A percentile compares a stretch with the other conserved stretches of the same genome.
These are phyloP conservation scores for Nannospalax galili DNA, from an alignment of 2,113 vertebrate genomes.

Conservation along the genomic window DNA sequence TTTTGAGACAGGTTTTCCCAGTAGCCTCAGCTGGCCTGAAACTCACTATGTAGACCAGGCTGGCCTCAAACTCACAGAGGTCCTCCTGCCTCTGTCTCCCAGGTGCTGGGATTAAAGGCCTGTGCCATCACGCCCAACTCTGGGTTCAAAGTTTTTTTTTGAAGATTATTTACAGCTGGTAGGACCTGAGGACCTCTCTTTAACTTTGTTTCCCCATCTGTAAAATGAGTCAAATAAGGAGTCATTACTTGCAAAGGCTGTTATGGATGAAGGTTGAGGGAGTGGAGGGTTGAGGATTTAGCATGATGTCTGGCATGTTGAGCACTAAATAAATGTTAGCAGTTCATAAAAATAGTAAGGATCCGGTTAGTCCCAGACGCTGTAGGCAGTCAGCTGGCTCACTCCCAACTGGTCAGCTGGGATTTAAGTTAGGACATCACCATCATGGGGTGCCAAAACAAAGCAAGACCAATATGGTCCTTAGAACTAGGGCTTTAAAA, in stretches of 20 bases:
- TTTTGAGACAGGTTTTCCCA: too few relatives aligned
- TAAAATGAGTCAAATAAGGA: not conserved
- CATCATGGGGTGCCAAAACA: conserved; percentile 46
- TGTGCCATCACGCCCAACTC: too few relatives aligned
- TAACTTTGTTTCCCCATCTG: not conserved
- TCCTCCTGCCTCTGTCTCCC: too few relatives aligned
- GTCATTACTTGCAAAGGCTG: not conserved
- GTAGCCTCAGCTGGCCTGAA: too few relatives aligned
- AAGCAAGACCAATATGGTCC: conserved; percentile 34
- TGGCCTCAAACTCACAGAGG: too few relatives aligned
- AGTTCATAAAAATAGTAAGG: conserved; percentile 52
- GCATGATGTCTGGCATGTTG: not conserved
- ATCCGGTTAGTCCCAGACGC: not conserved
- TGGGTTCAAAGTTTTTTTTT: too few relatives aligned
- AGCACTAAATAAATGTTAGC: conserved; percentile 33
- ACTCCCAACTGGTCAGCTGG: conserved; percentile 23
- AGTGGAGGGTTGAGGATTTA: not conserved
- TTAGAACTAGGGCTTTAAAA: conserved; percentile 55
- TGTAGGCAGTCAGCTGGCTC: not conserved
- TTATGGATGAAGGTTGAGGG: not conserved
- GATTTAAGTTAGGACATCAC: conserved; percentile 32
- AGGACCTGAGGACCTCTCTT: not conserved
- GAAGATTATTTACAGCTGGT: not conserved
- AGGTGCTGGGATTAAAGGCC: too few relatives aligned
- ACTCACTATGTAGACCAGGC: too few relatives aligned